Base-by-base conservation (phyloP, 2,797 vertebrate species). In the Centroberyx gerrardi region DNA sequence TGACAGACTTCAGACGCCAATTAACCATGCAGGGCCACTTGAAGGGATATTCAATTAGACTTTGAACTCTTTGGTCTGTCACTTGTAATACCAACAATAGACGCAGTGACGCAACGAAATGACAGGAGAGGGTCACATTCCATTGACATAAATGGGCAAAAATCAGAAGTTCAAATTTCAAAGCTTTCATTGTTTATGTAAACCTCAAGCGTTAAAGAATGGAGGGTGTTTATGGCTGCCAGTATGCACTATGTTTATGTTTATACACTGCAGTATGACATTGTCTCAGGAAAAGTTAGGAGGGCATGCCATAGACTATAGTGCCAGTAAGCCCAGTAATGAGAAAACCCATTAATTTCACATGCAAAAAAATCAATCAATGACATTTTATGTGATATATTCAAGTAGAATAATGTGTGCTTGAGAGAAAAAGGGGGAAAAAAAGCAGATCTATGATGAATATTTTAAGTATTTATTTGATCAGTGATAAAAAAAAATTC, bases 1-100 rank as follows among this genome's bases (percentile, higher is more conserved):
- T 81, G 82, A 88, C 80, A 86, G 76, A 76, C 77, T 71, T 82
- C 18, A 89, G 84, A 86, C 40, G 62, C 58, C 68, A 72, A 68
- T 85, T 88, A 89, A 78, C 31, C 76, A 22, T 22, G 22, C 22
- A 82, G 9, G 53, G 70, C 68, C 69, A 82, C 81, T 86, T 81
- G 65, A 87, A 65, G 72, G 80, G 72, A 68, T 56, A 67, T 63
- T 44, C 2, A 9, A 42, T 68, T 62, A 52, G 73, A 76, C 58
- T 22, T 59, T 52, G 56, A 62, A 67, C 65, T 28, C 60, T 48
- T 46, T 36, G 27, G 28, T 46, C 72, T 18, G n/a, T 18, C 6
- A 79, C 76, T 81, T 56, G 51, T 33, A 72, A 73, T n/a, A 60
- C 54, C 62, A 71, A 62, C 62, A 78, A 53, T 64, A 87, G 82